Evolutionary conservation across 2,113 vertebrate genomes (phyloP), one percentile per base, ranked within the genome.

Genomic region (Maylandia zebra): DNA sequence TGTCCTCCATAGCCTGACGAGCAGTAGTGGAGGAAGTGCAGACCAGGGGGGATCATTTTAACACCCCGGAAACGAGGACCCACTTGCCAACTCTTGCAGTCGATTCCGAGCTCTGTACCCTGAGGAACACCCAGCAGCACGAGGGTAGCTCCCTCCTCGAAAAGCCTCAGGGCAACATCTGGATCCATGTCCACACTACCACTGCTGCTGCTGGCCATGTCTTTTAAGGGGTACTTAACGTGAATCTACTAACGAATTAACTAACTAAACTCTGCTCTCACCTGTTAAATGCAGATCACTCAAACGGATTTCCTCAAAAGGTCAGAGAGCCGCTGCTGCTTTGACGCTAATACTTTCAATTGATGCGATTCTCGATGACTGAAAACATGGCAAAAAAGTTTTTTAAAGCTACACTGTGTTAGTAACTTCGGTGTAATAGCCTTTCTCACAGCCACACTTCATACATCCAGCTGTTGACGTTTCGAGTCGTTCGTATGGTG

Each of bases 21-120:
- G 88, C 97, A 97, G 92, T 97, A 99, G 93, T 98, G 95, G 82
- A 99, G 93, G 87, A 99, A 99, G 93, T 99, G 98, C 16, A 99
- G 90, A 5, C 98, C 98, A 1, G 98, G 98, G 0, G 98, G 98
- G 56, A 99, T 97, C 98, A 99, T 99, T 96, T 99, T 99, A 43
- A 99, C 96, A 0, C 98, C 98, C 30, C 97, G 96, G 93, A 99
- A 99, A 27, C 96, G 96, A 24, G 98, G 98, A 3, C 98, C 98
- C 80, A 98, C 97, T 55, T 96, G 94, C 98, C 98, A 99, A 19
- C 93, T 96, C 93, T 98, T 98, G 88, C 96, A 98, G 89, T 99
- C 98, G 36, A 99, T 97, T 38, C 98, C 98, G 86, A 99, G 96
- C 93, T 98, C 98, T 12, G 98, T 97, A 24, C 98, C 98, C 87